Conservation (phyloP, 2,888 invertebrate species). For the Noctua janthe region DNA sequence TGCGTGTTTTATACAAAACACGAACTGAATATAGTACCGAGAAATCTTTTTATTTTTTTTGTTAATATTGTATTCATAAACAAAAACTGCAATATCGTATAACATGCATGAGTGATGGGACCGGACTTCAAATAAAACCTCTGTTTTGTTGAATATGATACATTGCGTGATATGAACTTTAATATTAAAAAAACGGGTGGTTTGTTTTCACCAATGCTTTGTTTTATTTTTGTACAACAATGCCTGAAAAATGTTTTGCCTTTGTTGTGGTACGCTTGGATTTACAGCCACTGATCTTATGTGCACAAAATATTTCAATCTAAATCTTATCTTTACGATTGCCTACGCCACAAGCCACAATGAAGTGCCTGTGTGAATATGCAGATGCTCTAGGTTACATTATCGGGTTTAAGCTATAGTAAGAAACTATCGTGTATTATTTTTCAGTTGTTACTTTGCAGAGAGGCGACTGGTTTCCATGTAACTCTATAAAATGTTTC, state of each 20-base stretch:
- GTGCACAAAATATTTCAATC: background rate
- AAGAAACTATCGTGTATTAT: background rate
- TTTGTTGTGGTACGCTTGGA: background rate
- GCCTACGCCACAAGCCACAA: background rate
- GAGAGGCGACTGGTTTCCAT: too few species aligned
- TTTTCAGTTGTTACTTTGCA: too few species aligned
- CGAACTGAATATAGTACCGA: background rate
- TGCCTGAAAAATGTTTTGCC: background rate
- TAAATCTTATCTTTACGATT: background rate
- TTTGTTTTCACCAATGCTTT: conserved; percentile 12
- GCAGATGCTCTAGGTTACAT: background rate
- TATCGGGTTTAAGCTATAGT: background rate
- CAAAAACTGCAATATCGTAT: conserved; percentile 51
- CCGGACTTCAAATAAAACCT: conserved; percentile 9
- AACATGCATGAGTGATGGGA: conserved; percentile 51
- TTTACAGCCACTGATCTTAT: background rate
- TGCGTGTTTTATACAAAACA: background rate
- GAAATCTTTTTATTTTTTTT: background rate
- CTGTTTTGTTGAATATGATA: conserved; percentile 38
- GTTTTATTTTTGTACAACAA: conserved; percentile 8
- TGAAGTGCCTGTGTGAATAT: background rate
- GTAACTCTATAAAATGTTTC: background rate
- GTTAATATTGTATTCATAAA: conserved; percentile 41
- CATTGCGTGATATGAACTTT: conserved; percentile 33
- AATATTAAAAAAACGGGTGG: conserved; percentile 31